Base-by-base conservation (phyloP, 2,888 invertebrate species). In the Acanthosoma haemorrhoidale region DNA sequence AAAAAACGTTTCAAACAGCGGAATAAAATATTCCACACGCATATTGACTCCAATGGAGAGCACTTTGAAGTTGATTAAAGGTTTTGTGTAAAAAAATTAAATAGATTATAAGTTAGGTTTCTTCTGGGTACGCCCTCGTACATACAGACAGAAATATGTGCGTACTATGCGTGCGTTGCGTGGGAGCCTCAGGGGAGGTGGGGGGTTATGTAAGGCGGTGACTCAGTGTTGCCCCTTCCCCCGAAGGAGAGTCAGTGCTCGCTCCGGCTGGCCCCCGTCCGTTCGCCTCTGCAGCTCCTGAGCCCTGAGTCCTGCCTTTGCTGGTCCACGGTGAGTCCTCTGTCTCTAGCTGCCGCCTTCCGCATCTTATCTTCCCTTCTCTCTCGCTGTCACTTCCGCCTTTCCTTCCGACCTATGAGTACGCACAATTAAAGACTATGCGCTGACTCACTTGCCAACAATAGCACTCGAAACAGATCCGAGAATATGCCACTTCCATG, bases 141-240 rank as follows among this genome's bases (percentile, higher is more conserved):
- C 32, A 32, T 4, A 32, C 51, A 51, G 51, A 51, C 13, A 25
- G 13, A 51, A n/a, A 3, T n/a, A 25, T 25, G n/a, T 51, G 25
- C 51, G 13, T 25, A 13, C 21, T 51, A 25, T 6, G 25, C 21
- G 13, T 43, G 25, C 25, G 25, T 25, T 51, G 51, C 51, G 51
- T 51, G 51, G 51, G 51, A 51, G 51, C n/a, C n/a, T n/a, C 51
- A n/a, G 25, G 5, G 51, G 13, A 13, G 25, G 51, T 25, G 51
- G 51, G 51, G 51, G 51, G 51, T 51, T 51, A 51, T 51, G 51
- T 51, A 51, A 51, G 51, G 51, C 25, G 21, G 13, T 51, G 51
- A 51, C 21, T 51, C 13, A 51, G 51, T 13, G n/a, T 21, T 51
- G 25, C 51, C 51, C 51, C 51, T 51, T 51, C 51, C 25, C 3